Conservation (phyloP, 2,888 invertebrate genomes). For the Lycophotia porphyrea region DNA sequence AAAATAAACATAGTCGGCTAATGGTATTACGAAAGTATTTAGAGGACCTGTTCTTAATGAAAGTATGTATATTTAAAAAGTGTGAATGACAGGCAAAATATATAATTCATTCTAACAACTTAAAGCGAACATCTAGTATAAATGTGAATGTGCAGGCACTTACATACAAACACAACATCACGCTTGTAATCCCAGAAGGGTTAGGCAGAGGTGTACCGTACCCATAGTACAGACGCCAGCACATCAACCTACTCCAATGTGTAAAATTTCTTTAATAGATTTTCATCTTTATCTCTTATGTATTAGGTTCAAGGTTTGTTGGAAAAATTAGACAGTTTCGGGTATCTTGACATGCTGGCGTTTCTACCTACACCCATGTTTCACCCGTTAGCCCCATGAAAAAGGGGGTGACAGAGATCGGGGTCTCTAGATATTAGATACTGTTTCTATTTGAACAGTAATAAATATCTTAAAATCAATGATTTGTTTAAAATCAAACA, state of each 20-base stretch:
- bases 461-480: no score
- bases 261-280: no score
- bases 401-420: neutral
- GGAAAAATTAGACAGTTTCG: no score
- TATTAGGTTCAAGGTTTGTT: no score
- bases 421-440: neutral
- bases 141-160: neutral
- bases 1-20: neutral
- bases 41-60: neutral
- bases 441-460: neutral
- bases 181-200: neutral
- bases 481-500: neutral
- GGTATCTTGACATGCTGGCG: no score
- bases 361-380: no score
- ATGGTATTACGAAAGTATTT: neutral
- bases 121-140: neutral
- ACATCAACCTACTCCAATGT: no score
- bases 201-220: neutral
- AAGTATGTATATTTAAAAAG: slow-evolving; percentile 6
- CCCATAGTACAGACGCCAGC: no score
- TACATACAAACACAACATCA: neutral
- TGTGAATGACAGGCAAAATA: neutral
- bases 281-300: no score
- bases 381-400: neutral
- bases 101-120: neutral